These are phyloP conservation scores for Stercorarius parasiticus DNA, from an alignment of 2,113 vertebrate genomes.

Conservation along the genomic window DNA sequence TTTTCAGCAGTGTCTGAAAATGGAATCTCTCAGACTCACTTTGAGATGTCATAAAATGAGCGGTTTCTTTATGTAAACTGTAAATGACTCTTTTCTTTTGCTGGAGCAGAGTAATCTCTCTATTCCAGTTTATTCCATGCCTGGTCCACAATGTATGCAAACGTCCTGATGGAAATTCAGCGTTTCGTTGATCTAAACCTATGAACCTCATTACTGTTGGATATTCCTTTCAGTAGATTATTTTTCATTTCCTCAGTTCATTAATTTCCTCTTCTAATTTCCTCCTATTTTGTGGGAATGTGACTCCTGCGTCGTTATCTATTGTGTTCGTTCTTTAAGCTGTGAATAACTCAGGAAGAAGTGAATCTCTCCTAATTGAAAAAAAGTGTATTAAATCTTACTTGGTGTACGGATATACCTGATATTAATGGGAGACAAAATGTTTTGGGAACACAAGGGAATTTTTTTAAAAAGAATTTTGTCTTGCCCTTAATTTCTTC, in stretches of 20 bases:
- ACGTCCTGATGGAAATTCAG: background rate
- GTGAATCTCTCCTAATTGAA: background rate
- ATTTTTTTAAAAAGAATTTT: background rate
- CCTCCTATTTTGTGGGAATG: background rate
- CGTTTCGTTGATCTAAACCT: background rate
- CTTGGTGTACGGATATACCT: background rate
- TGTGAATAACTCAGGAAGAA: background rate
- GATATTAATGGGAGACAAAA: background rate
- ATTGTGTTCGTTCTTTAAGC: background rate
- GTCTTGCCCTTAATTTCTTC: conserved; percentile 8
- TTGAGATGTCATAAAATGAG: background rate
- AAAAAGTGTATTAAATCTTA: background rate
- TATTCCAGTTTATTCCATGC: background rate
- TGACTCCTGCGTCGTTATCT: background rate
- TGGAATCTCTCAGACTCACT: background rate
- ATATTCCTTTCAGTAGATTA: background rate
- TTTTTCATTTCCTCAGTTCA: background rate
- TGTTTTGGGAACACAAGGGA: background rate
- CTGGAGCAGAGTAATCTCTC: background rate
- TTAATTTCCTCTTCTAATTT: background rate
- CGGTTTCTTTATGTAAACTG: background rate
- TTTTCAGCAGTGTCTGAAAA: background rate
- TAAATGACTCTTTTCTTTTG: background rate
- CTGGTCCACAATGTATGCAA: background rate
- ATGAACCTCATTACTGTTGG: background rate